phyloP scores from a whole-genome alignment of 2,113 vertebrate species.

The Hippopotamus amphibius region DNA sequence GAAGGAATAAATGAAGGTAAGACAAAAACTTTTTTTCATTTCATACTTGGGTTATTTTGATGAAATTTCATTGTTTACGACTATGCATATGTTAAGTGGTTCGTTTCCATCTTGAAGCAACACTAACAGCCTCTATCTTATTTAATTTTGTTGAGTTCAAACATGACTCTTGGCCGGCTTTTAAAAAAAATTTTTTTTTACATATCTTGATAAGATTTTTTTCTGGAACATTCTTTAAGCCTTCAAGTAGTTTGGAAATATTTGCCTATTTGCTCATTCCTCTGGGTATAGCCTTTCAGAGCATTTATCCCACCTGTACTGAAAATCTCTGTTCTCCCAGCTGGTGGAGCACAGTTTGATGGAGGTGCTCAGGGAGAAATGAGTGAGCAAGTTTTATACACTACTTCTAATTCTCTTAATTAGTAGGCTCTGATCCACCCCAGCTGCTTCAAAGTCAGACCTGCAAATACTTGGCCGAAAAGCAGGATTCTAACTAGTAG shows the following conservation, averaged over 20 bases:
- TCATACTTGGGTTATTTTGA: constrained; percentile 53
- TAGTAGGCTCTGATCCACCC: constrained; percentile 68
- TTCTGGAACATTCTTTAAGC: neutral
- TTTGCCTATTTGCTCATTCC: constrained; percentile 24
- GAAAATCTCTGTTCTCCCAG: neutral
- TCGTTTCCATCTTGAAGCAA: constrained; percentile 51
- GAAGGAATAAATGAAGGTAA: neutral
- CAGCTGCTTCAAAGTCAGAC: constrained; percentile 77
- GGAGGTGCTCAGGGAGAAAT: neutral
- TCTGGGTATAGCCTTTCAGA: constrained; percentile 31
- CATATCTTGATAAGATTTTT: constrained; percentile 39
- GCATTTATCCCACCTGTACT: constrained; percentile 17
- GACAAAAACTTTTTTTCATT: neutral
- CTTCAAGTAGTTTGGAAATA: constrained; percentile 41
- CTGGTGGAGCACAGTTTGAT: neutral
- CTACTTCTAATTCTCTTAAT: constrained; percentile 72
- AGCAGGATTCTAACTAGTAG: constrained; percentile 77
- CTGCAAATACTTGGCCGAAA: constrained; percentile 79
- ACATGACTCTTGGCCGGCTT: constrained; percentile 29
- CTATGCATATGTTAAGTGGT: neutral
- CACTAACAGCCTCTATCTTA: neutral
- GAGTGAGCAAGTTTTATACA: constrained; percentile 50
- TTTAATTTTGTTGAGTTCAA: constrained; percentile 41
- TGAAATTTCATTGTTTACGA: constrained; percentile 29
- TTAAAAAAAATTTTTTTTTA: constrained; percentile 51